Evolutionary conservation across 2,113 vertebrate genomes (phyloP).

Genomic region (Ageneiosus marmoratus): DNA sequence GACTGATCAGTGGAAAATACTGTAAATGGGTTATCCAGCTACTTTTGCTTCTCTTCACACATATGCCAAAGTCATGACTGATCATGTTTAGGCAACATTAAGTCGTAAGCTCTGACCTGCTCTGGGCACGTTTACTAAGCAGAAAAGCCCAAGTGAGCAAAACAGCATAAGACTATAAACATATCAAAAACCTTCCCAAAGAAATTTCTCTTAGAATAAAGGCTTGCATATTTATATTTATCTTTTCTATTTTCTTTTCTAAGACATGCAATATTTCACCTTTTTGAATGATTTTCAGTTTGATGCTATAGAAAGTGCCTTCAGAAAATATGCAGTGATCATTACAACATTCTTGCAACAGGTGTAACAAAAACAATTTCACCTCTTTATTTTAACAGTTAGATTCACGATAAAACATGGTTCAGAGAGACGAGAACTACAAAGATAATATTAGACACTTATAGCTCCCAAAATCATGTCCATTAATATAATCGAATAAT

Average conservation of each 20-base stretch:
- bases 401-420: conserved; percentile 46
- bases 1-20: conserved; percentile 42
- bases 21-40: conserved; percentile 4
- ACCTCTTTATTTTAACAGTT: neutral
- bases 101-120: neutral
- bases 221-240: neutral
- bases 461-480: neutral
- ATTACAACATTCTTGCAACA: neutral
- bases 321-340: neutral
- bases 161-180: neutral
- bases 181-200: neutral
- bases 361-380: neutral
- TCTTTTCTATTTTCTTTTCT: neutral
- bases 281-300: neutral
- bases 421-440: conserved; percentile 60
- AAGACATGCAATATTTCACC: neutral
- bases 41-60: conserved; percentile 14
- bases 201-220: neutral
- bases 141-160: neutral
- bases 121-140: neutral
- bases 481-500: neutral
- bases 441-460: neutral
- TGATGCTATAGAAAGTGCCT: neutral
- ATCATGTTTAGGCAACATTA: neutral
- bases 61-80: neutral